Base-by-base conservation (phyloP, 2,797 vertebrate genomes). In the Channallabes apus region DNA sequence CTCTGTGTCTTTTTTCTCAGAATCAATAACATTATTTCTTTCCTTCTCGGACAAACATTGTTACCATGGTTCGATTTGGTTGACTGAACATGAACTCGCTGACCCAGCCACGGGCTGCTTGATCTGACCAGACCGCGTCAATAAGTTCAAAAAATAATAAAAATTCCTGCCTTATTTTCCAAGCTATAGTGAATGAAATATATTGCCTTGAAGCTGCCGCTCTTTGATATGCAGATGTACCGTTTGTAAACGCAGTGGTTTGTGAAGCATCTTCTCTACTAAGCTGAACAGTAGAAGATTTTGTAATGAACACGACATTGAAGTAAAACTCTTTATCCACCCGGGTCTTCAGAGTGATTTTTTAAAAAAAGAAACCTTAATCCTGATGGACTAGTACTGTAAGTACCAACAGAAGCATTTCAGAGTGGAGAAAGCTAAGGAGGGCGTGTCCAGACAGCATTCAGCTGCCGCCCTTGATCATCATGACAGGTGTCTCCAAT, bases 201-300 rank as follows among this genome's bases (percentile, higher is more conserved):
- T 88, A 51, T 94, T 94, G 94, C 94, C 95, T 95, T 95, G 94
- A 95, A 95, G 93, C 93, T 91, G 88, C 90, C 92, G 92, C 91
- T 93, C 92, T 95, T 95, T 95, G 93, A 95, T 95, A 95, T 94
- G 91, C 93, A 94, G 93, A 95, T 92, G 91, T 89, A 91, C 91
- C 88, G 87, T 93, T 93, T 95, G 94, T 95, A 95, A 93, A 94
- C 93, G 95, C 93, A 91, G 90, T 91, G 94, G 91, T 93, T 85
- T 91, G 92, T 93, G 92, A 93, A 92, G 92, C 93, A 93, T 93
- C 93, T 92, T 82, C 80, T 95, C 94, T 95, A 94, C 93, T 94
- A 93, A 94, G 93, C 91, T 94, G 92, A 92, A 91, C 94, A 93
- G 93, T 94, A 93, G 88, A 94, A 91, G 92, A 94, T 95, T 95